Evolutionary conservation across 2,888 invertebrate species (phyloP).

Genomic region (Stomorhina lunata): DNA sequence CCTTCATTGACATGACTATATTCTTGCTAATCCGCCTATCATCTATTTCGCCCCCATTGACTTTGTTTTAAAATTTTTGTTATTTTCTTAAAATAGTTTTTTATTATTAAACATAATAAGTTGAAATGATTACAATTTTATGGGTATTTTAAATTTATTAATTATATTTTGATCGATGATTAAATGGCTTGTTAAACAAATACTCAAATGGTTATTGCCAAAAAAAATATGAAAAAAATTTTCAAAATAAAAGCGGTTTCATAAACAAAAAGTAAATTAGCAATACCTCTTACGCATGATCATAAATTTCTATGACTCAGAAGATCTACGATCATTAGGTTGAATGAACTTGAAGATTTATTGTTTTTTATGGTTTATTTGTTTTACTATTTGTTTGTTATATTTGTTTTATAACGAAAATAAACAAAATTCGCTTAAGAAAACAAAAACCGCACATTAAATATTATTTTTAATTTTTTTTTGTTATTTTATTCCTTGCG

Average conservation of each 20-base stretch:
- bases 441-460: background rate
- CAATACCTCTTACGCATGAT: conserved; percentile 20
- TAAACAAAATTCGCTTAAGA: background rate
- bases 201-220: background rate
- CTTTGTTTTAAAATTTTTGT: background rate
- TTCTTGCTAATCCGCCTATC: too few species aligned
- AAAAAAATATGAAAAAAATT: background rate
- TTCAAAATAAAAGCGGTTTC: background rate
- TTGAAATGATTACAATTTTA: background rate
- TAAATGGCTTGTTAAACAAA: background rate
- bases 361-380: background rate
- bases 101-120: conserved; percentile 12
- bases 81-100: background rate
- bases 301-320: conserved; percentile 4
- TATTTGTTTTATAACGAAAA: background rate
- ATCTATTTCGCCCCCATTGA: background rate
- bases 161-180: conserved; percentile 17
- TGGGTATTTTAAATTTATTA: background rate
- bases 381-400: background rate
- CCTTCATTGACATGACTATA: too few species aligned
- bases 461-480: background rate
- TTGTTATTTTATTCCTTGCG: background rate
- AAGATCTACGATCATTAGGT: background rate
- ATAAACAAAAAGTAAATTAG: background rate
- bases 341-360: conserved; percentile 30